Evolutionary conservation across 2,113 vertebrate species (phyloP).

Genomic region (Gobiocypris rarus): DNA sequence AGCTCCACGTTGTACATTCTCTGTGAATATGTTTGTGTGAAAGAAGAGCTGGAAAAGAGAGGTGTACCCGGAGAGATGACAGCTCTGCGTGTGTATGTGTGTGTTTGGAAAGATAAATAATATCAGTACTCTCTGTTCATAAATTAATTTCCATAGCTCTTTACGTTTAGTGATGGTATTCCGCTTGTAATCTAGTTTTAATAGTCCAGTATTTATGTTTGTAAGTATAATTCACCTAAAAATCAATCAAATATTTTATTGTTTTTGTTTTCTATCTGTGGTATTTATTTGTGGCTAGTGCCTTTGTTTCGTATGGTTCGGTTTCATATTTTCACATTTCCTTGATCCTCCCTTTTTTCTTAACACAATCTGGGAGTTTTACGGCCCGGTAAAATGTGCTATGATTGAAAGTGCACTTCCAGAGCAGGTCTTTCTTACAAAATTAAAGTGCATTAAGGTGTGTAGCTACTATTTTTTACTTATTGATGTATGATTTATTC

Average conservation of each 20-base stretch:
- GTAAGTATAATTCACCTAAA: slow-evolving; percentile 77
- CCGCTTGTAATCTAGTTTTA: slow-evolving; percentile 68
- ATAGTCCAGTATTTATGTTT: slow-evolving; percentile 82
- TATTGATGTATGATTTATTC: not conserved
- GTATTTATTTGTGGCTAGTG: slow-evolving; percentile 82
- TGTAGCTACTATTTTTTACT: slow-evolving; percentile 46
- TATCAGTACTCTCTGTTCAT: slow-evolving; percentile 60
- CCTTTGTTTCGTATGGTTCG: slow-evolving; percentile 58
- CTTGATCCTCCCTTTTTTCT: slow-evolving; percentile 43
- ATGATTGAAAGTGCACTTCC: slow-evolving; percentile 14
- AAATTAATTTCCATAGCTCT: slow-evolving; percentile 65
- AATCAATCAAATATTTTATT: slow-evolving; percentile 65
- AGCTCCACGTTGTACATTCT: slow-evolving; percentile 48
- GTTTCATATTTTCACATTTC: slow-evolving; percentile 36
- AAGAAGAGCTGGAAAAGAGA: slow-evolving; percentile 16
- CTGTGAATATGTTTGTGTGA: slow-evolving; percentile 53
- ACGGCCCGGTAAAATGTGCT: slow-evolving; percentile 28
- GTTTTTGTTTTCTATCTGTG: slow-evolving; percentile 76
- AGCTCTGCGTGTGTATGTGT: slow-evolving; percentile 11
- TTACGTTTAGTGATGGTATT: slow-evolving; percentile 71
- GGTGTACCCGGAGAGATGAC: not conserved
- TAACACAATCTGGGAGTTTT: slow-evolving; percentile 23
- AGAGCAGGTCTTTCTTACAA: slow-evolving; percentile 41
- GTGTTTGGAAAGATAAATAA: slow-evolving; percentile 48
- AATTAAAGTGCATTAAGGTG: slow-evolving; percentile 65